Percentiles rank a stretch among this genome's conserved stretches.
Conservation (phyloP, 2,797 vertebrate species). For the Cryptoprocta ferox region DNA sequence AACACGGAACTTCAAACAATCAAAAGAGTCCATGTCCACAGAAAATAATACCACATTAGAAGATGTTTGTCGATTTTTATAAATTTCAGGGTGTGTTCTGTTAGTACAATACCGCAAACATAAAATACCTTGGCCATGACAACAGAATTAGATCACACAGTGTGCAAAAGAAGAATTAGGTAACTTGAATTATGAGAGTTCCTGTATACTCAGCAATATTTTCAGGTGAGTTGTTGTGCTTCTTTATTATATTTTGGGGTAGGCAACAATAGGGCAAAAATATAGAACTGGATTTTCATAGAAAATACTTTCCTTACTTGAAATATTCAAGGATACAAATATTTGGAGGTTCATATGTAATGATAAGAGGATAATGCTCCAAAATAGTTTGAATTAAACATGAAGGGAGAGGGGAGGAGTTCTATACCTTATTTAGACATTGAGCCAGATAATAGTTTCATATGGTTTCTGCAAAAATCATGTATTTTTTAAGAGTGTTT, state of each 20-base stretch:
- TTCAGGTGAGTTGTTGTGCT: conserved; percentile 64
- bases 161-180: not conserved
- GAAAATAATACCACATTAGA: not conserved
- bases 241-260: conserved; percentile 73
- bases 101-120: not conserved
- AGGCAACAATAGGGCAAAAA: conserved; percentile 56
- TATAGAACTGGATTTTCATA: conserved; percentile 71
- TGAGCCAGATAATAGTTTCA: not conserved
- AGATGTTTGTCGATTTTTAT: conserved; percentile 53
- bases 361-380: conserved; percentile 66
- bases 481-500: not conserved
- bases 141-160: conserved; percentile 53
- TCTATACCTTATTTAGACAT: not conserved
- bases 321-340: conserved; percentile 57
- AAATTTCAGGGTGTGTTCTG: not conserved
- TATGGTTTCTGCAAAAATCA: not conserved
- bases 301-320: conserved; percentile 63
- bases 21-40: not conserved
- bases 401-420: not conserved
- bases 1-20: conserved; percentile 32
- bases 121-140: not conserved
- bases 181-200: conserved; percentile 60
- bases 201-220: conserved; percentile 56
- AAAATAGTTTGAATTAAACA: conserved; percentile 79
- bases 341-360: conserved; percentile 70